A percentile compares a stretch with the other conserved stretches of the same genome.
Conservation (phyloP, 2,797 vertebrate species). For the Parauchenoglanis punctatus region DNA sequence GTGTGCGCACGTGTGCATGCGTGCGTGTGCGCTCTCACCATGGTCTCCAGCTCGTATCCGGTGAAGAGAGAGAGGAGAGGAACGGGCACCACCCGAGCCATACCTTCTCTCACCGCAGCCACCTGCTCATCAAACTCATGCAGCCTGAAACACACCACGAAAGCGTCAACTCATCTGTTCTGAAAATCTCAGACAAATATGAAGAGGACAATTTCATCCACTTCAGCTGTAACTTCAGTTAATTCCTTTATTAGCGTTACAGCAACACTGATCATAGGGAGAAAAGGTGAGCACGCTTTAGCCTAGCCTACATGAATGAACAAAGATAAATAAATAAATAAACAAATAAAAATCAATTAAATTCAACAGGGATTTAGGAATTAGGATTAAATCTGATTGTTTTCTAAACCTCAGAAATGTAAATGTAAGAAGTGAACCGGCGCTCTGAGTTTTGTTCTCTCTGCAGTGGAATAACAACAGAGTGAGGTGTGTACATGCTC, state of each 20-base stretch:
- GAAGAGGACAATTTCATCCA: too few relatives aligned
- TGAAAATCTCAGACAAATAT: neutral
- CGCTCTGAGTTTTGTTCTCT: neutral
- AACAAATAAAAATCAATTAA: neutral
- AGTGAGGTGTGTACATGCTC: neutral
- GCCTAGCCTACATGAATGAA: conserved; percentile 64
- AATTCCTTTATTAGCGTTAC: neutral
- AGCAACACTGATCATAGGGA: neutral
- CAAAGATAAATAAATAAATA: neutral
- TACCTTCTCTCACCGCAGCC: conserved; percentile 93
- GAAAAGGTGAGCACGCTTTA: neutral
- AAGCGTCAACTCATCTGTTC: neutral
- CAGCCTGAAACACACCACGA: conserved; percentile 75
- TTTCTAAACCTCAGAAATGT: neutral
- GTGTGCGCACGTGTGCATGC: too few relatives aligned
- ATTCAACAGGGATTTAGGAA: neutral
- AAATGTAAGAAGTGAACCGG: neutral
- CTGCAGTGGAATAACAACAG: neutral
- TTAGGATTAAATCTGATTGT: neutral
- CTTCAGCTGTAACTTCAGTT: neutral
- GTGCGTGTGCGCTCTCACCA: conserved; percentile 75
- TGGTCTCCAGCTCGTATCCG: conserved; percentile 96
- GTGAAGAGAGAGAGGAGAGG: conserved; percentile 96
- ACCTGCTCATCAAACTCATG: conserved; percentile 99
- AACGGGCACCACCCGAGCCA: conserved; percentile 96